phyloP scores from a whole-genome alignment of 1,140 invertebrate genomes.

The Megalopta genalis region DNA sequence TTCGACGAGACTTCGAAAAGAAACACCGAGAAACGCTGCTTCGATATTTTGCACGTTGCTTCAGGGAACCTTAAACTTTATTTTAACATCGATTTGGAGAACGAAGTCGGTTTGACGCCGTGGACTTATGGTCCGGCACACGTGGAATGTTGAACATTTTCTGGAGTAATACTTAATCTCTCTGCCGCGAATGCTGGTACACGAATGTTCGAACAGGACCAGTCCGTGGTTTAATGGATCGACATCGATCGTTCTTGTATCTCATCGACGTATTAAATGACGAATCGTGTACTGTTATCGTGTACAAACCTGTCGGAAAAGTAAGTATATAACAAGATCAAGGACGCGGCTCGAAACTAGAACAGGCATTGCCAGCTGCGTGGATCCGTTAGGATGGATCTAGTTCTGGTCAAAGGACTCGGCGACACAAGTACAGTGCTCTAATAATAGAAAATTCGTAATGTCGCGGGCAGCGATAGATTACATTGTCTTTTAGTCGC shows the following conservation, averaged over 20 bases:
- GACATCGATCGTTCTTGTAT: constrained; percentile 19
- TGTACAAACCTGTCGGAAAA: constrained; percentile 54
- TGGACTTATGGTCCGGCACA: too few species aligned
- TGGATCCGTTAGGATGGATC: constrained; percentile 52
- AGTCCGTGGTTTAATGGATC: constrained; percentile 30
- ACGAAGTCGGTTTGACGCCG: too few species aligned
- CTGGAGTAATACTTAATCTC: neutral
- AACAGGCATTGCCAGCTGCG: constrained; percentile 53
- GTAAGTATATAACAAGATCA: constrained; percentile 64
- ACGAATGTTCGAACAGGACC: neutral
- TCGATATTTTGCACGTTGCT: too few species aligned
- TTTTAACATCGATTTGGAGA: too few species aligned
- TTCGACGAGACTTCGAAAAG: too few species aligned
- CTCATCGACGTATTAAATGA: constrained; percentile 39
- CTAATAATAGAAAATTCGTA: too few species aligned
- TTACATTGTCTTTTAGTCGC: too few species aligned
- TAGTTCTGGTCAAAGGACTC: constrained; percentile 41
- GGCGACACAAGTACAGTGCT: neutral
- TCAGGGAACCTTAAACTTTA: too few species aligned
- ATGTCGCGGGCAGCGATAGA: too few species aligned
- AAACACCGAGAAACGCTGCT: too few species aligned
- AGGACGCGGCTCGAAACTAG: constrained; percentile 61
- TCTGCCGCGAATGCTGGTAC: neutral
- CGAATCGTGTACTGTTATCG: constrained; percentile 53
- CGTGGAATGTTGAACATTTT: too few species aligned